Base-by-base conservation (phyloP, 2,888 invertebrate genomes). In the Diplolepis rosae region DNA sequence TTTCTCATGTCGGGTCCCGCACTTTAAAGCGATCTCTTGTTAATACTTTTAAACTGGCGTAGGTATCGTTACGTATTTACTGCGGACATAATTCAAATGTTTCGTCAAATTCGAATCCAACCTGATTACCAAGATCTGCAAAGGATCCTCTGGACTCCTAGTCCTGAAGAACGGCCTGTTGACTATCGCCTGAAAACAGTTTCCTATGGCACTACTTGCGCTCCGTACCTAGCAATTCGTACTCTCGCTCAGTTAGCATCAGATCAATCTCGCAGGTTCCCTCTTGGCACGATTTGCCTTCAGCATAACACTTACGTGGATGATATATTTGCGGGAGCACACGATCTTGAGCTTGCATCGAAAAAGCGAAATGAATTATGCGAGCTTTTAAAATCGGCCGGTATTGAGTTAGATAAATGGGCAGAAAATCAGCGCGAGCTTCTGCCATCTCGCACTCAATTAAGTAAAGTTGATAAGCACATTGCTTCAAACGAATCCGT, bases 361-460 rank as follows among this genome's bases (percentile, higher is more conserved):
- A n/a, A 48, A 7, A 9, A 45, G 27, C 61, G 69, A 13, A 5
- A 18, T 18, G 50, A 72, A 39, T 28, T 68, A 1, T 30, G 52
- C 1, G 24, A 39, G 1, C 30, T 71, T 9, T 42, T 71, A n/a
- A 1, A 11, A 15, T 28, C 66, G 4, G 69, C 72, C 1, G 69
- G 72, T 5, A 45, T 72, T 3, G 32, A 54, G 11, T 13, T 69
- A 15, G 69, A 69, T 56, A 72, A 69, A 56, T 72, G 66, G 72
- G 54, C 72, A 5, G 61, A 66, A 1, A 61, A 66, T 27, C n/a
- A 45, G 6, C n/a, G 51, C 3, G 69, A 35, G 13, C 48, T 68
- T 11, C 18, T 69, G n/a, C 27, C 54, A 30, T 30, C 24, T 13
- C 1, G 13, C 13, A 11, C 2, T 15, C 1, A 22, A 9, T 11